Conservation (phyloP, 2,888 invertebrate species). For the Tupiocoris notatus region DNA sequence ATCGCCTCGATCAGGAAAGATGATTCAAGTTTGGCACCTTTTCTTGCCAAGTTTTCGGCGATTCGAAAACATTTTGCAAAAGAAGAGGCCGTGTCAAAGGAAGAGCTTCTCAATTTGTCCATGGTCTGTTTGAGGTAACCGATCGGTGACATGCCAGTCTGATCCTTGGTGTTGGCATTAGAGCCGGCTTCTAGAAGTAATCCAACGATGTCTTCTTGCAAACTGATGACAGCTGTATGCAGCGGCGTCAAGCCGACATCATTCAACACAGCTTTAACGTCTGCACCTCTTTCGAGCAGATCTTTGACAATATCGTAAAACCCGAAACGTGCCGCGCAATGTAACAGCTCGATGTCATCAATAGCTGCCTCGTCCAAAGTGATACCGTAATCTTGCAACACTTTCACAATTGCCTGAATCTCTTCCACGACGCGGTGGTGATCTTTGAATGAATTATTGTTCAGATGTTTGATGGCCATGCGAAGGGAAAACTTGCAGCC, state of each 20-base stretch:
- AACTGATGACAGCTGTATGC: constrained; percentile 14
- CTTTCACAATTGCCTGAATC: not conserved
- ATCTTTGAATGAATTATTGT: not conserved
- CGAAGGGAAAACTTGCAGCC: not conserved
- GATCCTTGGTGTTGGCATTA: constrained; percentile 12
- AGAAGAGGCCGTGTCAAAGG: not conserved
- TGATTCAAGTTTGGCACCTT: not conserved
- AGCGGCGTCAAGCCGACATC: constrained; percentile 4
- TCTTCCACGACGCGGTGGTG: not conserved
- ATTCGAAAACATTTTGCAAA: not conserved
- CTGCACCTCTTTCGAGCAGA: constrained; percentile 10
- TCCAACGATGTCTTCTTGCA: constrained; percentile 14
- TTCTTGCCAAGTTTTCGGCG: not conserved
- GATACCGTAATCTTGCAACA: constrained; percentile 12
- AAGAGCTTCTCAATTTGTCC: not conserved
- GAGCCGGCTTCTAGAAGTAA: not conserved
- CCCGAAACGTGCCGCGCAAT: constrained; percentile 6
- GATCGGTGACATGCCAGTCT: not conserved
- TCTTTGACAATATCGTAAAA: constrained; percentile 6
- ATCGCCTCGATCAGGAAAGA: not conserved
- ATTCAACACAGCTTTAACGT: not conserved
- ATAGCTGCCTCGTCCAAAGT: constrained; percentile 5
- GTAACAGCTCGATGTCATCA: not conserved
- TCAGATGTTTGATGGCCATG: not conserved
- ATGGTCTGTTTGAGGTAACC: not conserved